Percentiles rank a stretch among this genome's conserved stretches.
Conservation (phyloP, 2,113 vertebrate species). For the Heptranchias perlo region DNA sequence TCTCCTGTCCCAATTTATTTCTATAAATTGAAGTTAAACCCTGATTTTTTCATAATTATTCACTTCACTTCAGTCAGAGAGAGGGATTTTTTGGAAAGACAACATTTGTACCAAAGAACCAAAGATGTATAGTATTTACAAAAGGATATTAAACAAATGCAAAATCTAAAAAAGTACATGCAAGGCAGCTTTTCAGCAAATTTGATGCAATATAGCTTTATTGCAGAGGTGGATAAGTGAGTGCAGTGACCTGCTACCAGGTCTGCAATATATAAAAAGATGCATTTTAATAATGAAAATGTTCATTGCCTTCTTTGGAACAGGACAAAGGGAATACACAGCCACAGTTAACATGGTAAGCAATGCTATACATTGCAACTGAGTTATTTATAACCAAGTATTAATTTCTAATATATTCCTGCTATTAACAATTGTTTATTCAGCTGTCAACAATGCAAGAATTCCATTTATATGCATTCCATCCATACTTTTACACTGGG, state of each 20-base stretch:
- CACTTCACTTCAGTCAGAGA: neutral
- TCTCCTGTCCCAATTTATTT: neutral
- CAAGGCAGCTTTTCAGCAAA: neutral
- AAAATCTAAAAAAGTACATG: neutral
- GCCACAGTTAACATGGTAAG: neutral
- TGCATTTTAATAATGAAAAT: neutral
- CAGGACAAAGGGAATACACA: neutral
- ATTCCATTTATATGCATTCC: neutral
- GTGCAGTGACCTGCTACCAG: too few relatives aligned
- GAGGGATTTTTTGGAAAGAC: neutral
- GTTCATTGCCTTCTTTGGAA: neutral
- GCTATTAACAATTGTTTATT: constrained; percentile 5
- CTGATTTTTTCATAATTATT: neutral
- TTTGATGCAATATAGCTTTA: neutral
- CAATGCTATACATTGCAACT: neutral
- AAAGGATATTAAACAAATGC: neutral
- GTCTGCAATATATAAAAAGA: neutral
- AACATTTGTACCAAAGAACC: neutral
- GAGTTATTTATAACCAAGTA: neutral
- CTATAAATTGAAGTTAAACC: neutral
- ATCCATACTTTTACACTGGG: neutral
- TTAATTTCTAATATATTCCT: constrained; percentile 11
- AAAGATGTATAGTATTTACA: neutral
- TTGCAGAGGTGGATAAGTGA: too few relatives aligned
- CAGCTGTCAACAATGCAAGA: constrained; percentile 8